Evolutionary conservation across 2,797 vertebrate genomes (phyloP).

Genomic region (Chloroceryle amazona): DNA sequence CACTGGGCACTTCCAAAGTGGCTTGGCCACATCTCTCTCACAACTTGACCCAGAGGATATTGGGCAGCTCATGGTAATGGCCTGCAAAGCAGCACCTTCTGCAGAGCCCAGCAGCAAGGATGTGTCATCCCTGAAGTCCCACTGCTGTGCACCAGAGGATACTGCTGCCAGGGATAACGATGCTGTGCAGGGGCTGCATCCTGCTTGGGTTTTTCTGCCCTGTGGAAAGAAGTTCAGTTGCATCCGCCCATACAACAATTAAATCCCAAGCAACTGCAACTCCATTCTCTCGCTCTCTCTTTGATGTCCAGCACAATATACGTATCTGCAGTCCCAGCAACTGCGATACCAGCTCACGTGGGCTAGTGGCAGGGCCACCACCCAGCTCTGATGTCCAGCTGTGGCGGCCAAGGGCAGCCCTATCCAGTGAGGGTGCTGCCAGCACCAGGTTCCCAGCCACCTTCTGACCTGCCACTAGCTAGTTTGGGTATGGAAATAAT

Average conservation of each 20-base stretch:
- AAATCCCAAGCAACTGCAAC: neutral
- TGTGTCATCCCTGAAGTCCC: neutral
- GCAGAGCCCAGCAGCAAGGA: neutral
- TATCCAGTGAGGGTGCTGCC: neutral
- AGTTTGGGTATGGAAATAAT: neutral
- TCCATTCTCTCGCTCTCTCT: neutral
- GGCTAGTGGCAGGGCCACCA: neutral
- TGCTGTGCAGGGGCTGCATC: neutral
- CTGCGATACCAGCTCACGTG: neutral
- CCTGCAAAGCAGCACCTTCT: neutral
- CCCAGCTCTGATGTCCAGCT: neutral
- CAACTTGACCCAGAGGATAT: neutral
- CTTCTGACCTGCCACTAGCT: neutral
- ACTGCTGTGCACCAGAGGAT: neutral
- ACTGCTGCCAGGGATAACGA: neutral
- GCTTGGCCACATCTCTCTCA: neutral
- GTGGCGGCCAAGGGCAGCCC: fast-evolving
- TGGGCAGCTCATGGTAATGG: neutral
- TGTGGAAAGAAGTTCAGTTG: neutral
- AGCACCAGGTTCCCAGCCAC: fast-evolving
- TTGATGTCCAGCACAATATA: neutral
- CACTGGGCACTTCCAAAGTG: neutral
- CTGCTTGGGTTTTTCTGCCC: neutral
- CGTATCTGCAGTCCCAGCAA: neutral
- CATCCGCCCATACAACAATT: neutral